Evolutionary conservation across 2,888 invertebrate genomes (phyloP), one percentile per base, ranked within the genome.

Genomic region (Phaedon cochleariae): DNA sequence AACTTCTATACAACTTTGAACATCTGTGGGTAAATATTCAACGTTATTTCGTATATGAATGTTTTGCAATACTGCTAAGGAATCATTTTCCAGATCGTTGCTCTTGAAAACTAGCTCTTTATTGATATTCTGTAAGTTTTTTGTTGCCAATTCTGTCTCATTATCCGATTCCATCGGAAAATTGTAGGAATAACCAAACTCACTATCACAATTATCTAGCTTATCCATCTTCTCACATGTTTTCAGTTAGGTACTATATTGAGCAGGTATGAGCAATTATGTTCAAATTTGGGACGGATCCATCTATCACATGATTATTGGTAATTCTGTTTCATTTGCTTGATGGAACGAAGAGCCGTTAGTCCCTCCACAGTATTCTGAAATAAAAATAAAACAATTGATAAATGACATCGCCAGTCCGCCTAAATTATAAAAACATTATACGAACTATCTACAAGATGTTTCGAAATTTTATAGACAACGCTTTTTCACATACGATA

Each of bases 1-100:
- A 45, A 80, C 74, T 72, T 81, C 80, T 2, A 80, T 73, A 59
- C 79, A 80, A 46, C 73, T 80, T 66, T 78, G 76, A 4, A 79
- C 77, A 20, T 77, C 79, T 0, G 72, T 67, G 1, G 77, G 77
- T 49, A 79, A 41, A 54, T 72, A 74, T 49, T 75, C 75, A 2
- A 70, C 54, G 48, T 66, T 69, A 37, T 51, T 63, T 55, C 67
- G 59, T 18, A 67, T 15, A 10, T 63, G 71, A 45, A 71, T 68
- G 29, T 53, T 64, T 9, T 66, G 59, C 9, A 67, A 48, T 31
- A 68, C 53, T 48, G 49, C 66, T 46, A 62, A 55, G 59, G 48
- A 67, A 69, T 62, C 18, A 22, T 59, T 26, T 15, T 63, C 55
- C 18, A 61, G n/a, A 12, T 59, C 58, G 2, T 52, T 21, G 53